Evolutionary conservation across 2,888 invertebrate species (phyloP).

Genomic region (Melieria picta): DNA sequence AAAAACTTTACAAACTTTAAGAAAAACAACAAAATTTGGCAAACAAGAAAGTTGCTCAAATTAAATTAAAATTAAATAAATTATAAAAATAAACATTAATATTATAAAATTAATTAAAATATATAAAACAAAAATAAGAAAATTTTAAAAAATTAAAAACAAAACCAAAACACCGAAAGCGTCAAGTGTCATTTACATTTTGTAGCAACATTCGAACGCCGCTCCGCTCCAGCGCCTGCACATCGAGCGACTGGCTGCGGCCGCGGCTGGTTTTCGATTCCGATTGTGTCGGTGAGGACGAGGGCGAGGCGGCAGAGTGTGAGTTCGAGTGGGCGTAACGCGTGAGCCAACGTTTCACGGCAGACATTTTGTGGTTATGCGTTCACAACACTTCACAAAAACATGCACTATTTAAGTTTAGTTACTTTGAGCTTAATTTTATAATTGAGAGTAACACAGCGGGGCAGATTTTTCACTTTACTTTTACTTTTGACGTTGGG

Average conservation of each 20-base stretch:
- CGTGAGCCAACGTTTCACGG: constrained; percentile 64
- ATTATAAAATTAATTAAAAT: no score
- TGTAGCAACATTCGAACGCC: constrained; percentile 62
- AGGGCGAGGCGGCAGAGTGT: constrained; percentile 48
- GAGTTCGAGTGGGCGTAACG: constrained; percentile 55
- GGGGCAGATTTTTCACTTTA: not conserved
- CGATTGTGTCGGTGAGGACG: constrained; percentile 49
- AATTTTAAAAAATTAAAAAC: no score
- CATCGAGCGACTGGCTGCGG: constrained; percentile 65
- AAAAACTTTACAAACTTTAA: no score
- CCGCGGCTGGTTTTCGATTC: constrained; percentile 56
- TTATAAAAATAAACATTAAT: no score
- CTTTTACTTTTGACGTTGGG: not conserved
- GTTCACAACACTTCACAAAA: not conserved
- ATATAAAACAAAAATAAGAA: no score
- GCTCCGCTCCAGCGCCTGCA: constrained; percentile 62
- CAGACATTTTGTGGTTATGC: constrained; percentile 55
- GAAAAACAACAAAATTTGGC: no score
- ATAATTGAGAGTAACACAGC: not conserved
- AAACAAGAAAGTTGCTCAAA: no score
- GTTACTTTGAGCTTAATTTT: not conserved
- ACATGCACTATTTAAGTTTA: not conserved
- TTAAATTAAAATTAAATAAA: no score
- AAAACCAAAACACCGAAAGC: no score
- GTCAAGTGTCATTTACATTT: constrained; percentile 53